Evolutionary conservation across 2,113 vertebrate species (phyloP).

Genomic region (Struthio camelus): DNA sequence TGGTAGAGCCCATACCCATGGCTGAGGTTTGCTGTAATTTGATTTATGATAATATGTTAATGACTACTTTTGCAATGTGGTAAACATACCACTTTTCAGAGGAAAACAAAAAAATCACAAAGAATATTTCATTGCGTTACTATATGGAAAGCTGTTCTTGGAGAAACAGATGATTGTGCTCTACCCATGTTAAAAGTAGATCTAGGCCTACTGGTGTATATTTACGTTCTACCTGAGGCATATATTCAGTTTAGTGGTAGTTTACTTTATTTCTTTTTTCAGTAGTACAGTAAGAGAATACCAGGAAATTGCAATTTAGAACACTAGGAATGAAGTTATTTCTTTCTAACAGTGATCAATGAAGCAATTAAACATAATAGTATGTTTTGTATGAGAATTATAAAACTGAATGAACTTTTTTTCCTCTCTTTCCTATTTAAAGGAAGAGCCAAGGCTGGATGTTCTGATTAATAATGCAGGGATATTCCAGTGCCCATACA

Average conservation of each 20-base stretch:
- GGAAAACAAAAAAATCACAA: neutral
- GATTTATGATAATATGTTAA: neutral
- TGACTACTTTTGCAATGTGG: neutral
- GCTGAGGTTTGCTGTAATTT: neutral
- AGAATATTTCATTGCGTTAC: neutral
- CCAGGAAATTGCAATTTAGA: neutral
- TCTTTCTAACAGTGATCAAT: neutral
- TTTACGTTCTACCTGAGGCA: neutral
- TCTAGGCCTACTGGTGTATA: fast-evolving
- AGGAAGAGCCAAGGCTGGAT: conserved; percentile 90
- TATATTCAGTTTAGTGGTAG: neutral
- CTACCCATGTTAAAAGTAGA: neutral
- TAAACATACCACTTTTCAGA: neutral
- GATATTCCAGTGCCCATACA: conserved; percentile 92
- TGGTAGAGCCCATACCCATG: neutral
- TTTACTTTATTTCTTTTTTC: neutral
- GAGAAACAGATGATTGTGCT: neutral
- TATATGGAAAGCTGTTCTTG: neutral
- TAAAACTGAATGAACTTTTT: neutral
- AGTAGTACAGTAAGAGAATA: neutral
- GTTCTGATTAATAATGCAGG: conserved; percentile 95
- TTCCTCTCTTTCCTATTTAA: conserved; percentile 52
- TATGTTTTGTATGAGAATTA: neutral
- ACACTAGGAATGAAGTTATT: neutral
- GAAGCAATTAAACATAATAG: neutral